Evolutionary conservation across 2,113 vertebrate genomes (phyloP).

Genomic region (Pteruthius melanotis): DNA sequence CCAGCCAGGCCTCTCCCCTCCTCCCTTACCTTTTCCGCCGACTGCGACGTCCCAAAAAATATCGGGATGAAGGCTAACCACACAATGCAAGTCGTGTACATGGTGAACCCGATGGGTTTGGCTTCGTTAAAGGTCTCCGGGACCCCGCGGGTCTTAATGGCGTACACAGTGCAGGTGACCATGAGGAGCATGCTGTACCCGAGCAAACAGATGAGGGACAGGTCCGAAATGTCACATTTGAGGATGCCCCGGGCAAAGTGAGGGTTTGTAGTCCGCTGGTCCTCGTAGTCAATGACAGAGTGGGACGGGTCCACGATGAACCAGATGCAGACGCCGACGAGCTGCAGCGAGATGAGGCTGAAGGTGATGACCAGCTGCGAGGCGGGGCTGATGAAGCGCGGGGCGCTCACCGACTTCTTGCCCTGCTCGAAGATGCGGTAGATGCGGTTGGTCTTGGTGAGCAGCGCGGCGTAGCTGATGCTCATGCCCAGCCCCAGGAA

Average conservation of each 20-base stretch:
- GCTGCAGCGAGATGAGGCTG: conserved; percentile 93
- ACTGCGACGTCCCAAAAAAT: conserved; percentile 96
- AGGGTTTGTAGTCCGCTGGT: conserved; percentile 92
- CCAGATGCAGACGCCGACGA: conserved; percentile 93
- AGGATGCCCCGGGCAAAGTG: conserved; percentile 83
- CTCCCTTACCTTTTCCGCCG: conserved; percentile 79
- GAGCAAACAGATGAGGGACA: conserved; percentile 95
- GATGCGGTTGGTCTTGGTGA: conserved; percentile 97
- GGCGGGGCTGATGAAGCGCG: conserved; percentile 91
- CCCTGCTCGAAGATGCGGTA: conserved; percentile 98
- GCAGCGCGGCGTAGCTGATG: conserved; percentile 92
- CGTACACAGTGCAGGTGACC: conserved; percentile 97
- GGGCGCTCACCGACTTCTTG: conserved; percentile 91
- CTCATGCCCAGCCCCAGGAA: conserved; percentile 96
- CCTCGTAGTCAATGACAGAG: conserved; percentile 93
- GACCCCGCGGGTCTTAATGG: conserved; percentile 94
- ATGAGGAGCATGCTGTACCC: conserved; percentile 98
- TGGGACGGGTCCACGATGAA: conserved; percentile 93
- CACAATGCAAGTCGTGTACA: conserved; percentile 98
- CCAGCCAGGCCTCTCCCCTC: neutral
- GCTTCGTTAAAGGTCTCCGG: conserved; percentile 97
- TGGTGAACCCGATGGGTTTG: conserved; percentile 97
- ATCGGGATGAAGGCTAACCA: conserved; percentile 98
- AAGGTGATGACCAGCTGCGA: conserved; percentile 95
- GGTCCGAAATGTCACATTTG: conserved; percentile 93